Evolutionary conservation across 64 coral and sea anemone species (phyloP), one percentile per base, ranked within the genome.

Genomic region (Dendronephthya gigantea): DNA sequence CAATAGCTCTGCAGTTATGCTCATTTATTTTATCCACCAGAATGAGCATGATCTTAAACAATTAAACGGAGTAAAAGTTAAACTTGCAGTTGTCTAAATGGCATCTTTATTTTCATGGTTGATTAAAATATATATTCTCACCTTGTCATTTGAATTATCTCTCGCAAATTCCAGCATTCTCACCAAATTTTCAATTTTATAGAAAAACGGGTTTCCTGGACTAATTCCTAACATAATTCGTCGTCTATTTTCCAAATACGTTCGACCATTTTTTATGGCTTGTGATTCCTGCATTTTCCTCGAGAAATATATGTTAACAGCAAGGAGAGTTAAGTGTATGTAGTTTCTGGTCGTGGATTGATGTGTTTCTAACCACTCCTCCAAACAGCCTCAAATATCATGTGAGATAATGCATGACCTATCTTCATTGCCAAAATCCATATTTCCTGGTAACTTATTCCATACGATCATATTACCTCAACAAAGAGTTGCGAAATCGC

Each of bases 151-250:
- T 13, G 48, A 86, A 48, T 82, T 74, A 28, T 35, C 82, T 33
- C 84, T 84, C 17, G 87, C 87, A 30, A 94, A 89, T 40, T 33
- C 14, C 32, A 90, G 86, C n/a, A 94, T 48, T 12, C 48, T 40
- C 55, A 84, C 30, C n/a, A 94, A 69, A 32, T 27, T 85, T n/a
- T 90, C 89, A 11, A 40, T 72, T 17, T 86, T 86, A 68, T 91
- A 94, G 75, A 88, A 94, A 62, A 76, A 47, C 2, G 92, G 92
- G 79, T 94, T 94, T 19, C 92, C 92, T 39, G 92, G 92, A 76
- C 92, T 94, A 13, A 94, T 83, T 12, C 92, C 92, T 25, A 94
- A 82, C 0, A 94, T 48, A 7, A 91, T 49, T 13, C 89, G 82
- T 29, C 84, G 50, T 48, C 65, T 25, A 33, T 83, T 40, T 34